Evolutionary conservation across 2,888 invertebrate genomes (phyloP).

Genomic region (Altica lythri): DNA sequence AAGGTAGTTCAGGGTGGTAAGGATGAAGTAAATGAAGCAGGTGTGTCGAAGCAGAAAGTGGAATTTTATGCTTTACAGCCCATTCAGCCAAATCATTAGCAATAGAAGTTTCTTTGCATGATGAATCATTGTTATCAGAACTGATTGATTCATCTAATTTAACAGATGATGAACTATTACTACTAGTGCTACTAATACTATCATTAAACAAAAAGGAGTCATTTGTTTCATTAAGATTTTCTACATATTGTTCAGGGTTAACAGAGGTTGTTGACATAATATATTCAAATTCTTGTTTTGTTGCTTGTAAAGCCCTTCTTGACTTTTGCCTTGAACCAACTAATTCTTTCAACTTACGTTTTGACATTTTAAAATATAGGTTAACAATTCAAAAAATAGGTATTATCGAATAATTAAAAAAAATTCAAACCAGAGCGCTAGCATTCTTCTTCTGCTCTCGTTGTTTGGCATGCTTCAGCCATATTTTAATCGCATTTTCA

Average conservation of each 20-base stretch:
- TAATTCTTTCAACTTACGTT: conserved; percentile 22
- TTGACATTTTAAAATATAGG: conserved; percentile 15
- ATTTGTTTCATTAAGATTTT: conserved; percentile 4
- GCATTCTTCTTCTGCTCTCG: too few relatives aligned
- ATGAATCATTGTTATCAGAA: conserved; percentile 13
- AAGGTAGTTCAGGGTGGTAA: too few relatives aligned
- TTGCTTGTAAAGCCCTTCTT: conserved; percentile 22
- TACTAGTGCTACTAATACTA: conserved; percentile 5
- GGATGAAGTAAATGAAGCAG: too few relatives aligned
- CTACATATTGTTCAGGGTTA: conserved; percentile 9
- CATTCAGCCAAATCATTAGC: conserved; percentile 23
- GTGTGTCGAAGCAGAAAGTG: conserved; percentile 27
- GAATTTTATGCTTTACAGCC: conserved; percentile 27
- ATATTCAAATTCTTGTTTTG: conserved; percentile 18
- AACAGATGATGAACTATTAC: conserved; percentile 4
- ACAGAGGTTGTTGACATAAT: conserved; percentile 6
- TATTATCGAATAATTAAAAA: neutral
- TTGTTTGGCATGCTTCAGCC: too few relatives aligned
- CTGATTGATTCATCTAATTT: conserved; percentile 8
- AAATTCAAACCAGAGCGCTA: conserved; percentile 6
- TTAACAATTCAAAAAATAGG: neutral
- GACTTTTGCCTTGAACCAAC: conserved; percentile 22
- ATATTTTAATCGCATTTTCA: too few relatives aligned
- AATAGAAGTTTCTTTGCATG: conserved; percentile 15
- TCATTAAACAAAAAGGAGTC: conserved; percentile 7